Base-by-base conservation (phyloP, 1,140 invertebrate species). In the Saccostrea echinata region DNA sequence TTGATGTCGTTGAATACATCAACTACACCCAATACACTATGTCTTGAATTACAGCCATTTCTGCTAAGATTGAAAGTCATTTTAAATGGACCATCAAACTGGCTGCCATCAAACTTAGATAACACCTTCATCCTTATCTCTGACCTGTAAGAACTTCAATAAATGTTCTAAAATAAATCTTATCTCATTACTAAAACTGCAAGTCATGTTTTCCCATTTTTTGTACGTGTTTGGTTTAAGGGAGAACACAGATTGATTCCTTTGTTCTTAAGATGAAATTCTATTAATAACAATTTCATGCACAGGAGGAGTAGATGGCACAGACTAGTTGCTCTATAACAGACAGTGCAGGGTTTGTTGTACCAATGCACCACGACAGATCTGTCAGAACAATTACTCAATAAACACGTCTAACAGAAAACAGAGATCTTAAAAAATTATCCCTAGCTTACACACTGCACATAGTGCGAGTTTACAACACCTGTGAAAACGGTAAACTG, bases 131-230 rank as follows among this genome's bases (percentile, higher is more conserved):
- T 30, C 68, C 30, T 76, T 76, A 30, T 27, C 30, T 30, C 9
- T 76, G 68, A 76, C 68, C 68, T 76, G 68, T 76, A 76, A 76
- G 27, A 76, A 76, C 68, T 76, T 76, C 68, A 76, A 76, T 61
- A 43, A 43, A 9, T 43, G 43, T 43, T 43, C 43, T 43, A 43
- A 43, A 64, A 64, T 64, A 76, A 76, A 76, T 76, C 30, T 76
- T 76, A 76, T 76, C 68, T 76, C 68, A 30, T 76, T 30, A 76
- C 27, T 76, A 64, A 64, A 24, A 76, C 68, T 76, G 68, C 68
- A 76, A 76, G 27, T 30, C 68, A 76, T 76, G 68, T 16, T 30
- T 76, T 76, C 6, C 27, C 12, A 30, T 16, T 33, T 76, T 76
- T 30, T 71, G 4, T 76, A 8, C 27, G 4, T 71, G n/a, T 9